Base-by-base conservation (phyloP, 2,797 vertebrate genomes). In the Acanthornis magna region DNA sequence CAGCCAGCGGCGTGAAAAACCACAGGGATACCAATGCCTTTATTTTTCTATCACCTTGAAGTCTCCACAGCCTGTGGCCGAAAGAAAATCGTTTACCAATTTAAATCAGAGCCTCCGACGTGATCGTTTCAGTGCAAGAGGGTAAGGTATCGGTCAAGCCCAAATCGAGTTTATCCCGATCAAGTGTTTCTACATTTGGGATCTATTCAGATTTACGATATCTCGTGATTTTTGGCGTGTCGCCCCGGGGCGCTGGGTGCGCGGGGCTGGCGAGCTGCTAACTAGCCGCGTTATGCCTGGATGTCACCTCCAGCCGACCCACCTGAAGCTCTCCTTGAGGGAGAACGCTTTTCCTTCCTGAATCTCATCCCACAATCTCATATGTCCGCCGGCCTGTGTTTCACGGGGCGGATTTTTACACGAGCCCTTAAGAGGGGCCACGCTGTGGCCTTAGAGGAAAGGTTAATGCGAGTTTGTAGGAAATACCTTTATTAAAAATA, bases 391-490 rank as follows among this genome's bases (percentile, higher is more conserved):
- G 43, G 29, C 11, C 29, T 9, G 51, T 6, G 42, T 16, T 30
- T 53, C 27, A 11, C 4, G 2, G 29, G 23, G 1, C 1, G 4
- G 43, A 3, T 26, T 79, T 72, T 42, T 32, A 11, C 4, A 30
- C 47, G n/a, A n/a, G n/a, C n/a, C n/a, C 0, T 21, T 54, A 8
- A 7, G 19, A 34, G 13, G 11, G n/a, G 11, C 7, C 8, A 3
- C 3, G 7, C 43, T 43, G 17, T 8, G 68, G 7, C 29, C 23
- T 0, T 8, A 5, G 6, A 22, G 5, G 40, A 34, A 62, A 57
- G 21, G 43, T 30, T 7, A 23, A 16, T 0, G 2, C 1, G 3
- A 5, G 4, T 9, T 19, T 22, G 32, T 34, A 47, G 45, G 60
- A 84, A 66, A 55, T 1, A 7, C 2, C 1, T 40, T 16, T 27